phyloP scores from a whole-genome alignment of 2,113 vertebrate genomes.

The Crotalus horridus region DNA sequence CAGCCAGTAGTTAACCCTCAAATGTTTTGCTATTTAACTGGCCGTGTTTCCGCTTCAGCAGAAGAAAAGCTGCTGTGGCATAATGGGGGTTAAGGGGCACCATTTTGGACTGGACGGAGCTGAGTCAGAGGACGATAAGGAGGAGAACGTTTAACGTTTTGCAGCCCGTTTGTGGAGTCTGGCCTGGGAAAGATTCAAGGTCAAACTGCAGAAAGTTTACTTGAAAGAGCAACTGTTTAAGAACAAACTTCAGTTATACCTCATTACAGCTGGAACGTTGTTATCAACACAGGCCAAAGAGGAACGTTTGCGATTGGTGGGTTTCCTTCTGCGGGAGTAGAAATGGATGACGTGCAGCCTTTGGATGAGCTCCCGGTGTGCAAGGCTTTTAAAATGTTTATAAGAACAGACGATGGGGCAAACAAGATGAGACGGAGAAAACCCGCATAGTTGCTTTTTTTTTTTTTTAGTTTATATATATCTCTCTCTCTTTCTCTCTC shows the following conservation, averaged over 20 bases:
- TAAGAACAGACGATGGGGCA: background rate
- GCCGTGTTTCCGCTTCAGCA: background rate
- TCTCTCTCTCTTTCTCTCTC: too few relatives aligned
- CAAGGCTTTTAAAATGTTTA: background rate
- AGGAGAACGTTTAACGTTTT: background rate
- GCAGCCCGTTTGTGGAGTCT: background rate
- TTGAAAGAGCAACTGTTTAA: background rate
- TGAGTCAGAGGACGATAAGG: too few relatives aligned
- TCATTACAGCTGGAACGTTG: background rate
- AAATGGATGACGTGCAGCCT: background rate
- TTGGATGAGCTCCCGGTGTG: background rate
- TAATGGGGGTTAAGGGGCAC: background rate
- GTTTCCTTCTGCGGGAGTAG: background rate
- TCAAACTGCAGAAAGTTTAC: background rate
- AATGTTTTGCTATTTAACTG: background rate
- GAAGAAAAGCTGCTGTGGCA: too few relatives aligned
- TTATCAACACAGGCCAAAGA: background rate
- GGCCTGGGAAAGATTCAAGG: background rate
- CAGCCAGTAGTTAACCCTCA: slow-evolving; percentile 6
- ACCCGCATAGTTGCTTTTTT: too few relatives aligned
- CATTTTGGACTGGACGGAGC: background rate
- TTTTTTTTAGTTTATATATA: too few relatives aligned
- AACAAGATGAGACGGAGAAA: background rate
- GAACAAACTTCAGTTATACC: background rate
- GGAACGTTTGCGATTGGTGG: background rate